Conservation (phyloP, 2,113 vertebrate genomes). For the Rana temporaria region DNA sequence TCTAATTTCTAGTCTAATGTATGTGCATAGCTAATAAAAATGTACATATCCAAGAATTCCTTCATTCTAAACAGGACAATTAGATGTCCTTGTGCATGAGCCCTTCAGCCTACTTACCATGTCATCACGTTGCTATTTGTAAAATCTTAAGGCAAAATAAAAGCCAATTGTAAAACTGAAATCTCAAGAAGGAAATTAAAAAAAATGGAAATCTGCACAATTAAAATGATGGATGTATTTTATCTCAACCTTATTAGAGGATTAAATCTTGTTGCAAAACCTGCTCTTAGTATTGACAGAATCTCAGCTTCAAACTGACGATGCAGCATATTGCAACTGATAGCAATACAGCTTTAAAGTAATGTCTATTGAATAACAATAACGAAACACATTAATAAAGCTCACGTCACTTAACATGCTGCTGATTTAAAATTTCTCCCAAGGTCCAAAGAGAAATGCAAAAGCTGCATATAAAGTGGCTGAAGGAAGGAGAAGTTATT, state of each 20-base stretch:
- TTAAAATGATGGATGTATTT: slow-evolving; percentile 31
- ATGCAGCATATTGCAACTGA: slow-evolving; percentile 44
- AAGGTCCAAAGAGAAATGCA: slow-evolving; percentile 41
- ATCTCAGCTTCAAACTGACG: slow-evolving; percentile 20
- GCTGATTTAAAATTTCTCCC: slow-evolving; percentile 31
- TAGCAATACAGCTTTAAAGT: slow-evolving; percentile 28
- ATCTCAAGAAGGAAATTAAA: slow-evolving; percentile 10
- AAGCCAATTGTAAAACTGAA: background rate
- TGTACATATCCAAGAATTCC: too few species aligned
- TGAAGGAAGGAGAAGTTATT: slow-evolving; percentile 24
- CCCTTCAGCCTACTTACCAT: too few species aligned
- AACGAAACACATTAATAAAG: slow-evolving; percentile 42
- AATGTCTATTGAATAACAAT: slow-evolving; percentile 53
- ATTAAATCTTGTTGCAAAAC: slow-evolving; percentile 7
- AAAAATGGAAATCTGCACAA: slow-evolving; percentile 6
- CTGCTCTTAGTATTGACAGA: slow-evolving; percentile 35
- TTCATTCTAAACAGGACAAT: too few species aligned
- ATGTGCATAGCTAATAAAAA: too few species aligned
- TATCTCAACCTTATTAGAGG: slow-evolving; percentile 18
- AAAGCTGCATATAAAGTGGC: slow-evolving; percentile 41
- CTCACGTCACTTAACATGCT: slow-evolving; percentile 13
- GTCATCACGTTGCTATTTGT: background rate
- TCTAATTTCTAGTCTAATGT: too few species aligned
- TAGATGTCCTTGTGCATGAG: too few species aligned
- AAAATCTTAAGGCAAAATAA: slow-evolving; percentile 20